These are phyloP conservation scores for Phalacrocorax aristotelis DNA, from an alignment of 2,113 vertebrate genomes.

Conservation along the genomic window DNA sequence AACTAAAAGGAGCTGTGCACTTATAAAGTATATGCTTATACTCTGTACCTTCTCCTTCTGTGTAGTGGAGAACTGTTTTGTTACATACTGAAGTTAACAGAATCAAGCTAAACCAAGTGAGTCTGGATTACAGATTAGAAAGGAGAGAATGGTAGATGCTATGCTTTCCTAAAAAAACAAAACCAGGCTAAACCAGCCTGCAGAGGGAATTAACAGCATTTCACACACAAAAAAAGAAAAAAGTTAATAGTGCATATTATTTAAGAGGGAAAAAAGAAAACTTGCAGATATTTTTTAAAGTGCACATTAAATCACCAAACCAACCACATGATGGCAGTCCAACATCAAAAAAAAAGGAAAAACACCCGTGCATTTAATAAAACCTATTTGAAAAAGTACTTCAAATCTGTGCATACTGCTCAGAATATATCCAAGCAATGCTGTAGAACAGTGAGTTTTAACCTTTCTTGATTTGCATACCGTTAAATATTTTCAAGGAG, in stretches of 20 bases:
- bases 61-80: neutral
- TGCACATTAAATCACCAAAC: neutral
- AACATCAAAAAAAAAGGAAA: neutral
- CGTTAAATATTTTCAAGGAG: neutral
- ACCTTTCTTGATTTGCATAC: neutral
- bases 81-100: neutral
- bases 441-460: neutral
- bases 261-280: neutral
- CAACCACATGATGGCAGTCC: slow-evolving; percentile 39
- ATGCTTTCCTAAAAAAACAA: neutral
- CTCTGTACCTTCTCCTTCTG: neutral
- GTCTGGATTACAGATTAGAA: neutral
- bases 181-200: neutral
- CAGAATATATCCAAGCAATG: neutral
- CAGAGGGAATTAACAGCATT: neutral
- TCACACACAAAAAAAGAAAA: neutral
- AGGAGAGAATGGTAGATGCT: neutral
- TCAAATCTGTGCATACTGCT: neutral
- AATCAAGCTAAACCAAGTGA: neutral
- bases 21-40: neutral
- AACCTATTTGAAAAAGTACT: neutral
- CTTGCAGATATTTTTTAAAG: neutral
- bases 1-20: neutral
- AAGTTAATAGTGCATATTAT: neutral
- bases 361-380: neutral